Conservation (phyloP, 2,113 vertebrate species). For the Grantiella picta region DNA sequence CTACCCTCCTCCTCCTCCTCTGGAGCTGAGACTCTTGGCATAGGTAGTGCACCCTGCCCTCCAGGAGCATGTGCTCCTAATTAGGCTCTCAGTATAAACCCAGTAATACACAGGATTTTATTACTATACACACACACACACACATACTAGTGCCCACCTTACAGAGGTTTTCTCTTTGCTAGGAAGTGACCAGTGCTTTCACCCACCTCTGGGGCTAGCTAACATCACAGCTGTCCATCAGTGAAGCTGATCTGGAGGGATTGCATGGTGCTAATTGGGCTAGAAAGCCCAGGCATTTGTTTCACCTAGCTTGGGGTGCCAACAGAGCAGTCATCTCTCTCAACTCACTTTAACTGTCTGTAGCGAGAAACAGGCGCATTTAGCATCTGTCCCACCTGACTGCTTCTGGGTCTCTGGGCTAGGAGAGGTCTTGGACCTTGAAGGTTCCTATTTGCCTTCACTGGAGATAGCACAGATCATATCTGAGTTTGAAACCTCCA, state of each 20-base stretch:
- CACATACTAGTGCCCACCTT: accelerated
- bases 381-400: background rate
- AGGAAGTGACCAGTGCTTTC: background rate
- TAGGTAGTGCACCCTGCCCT: background rate
- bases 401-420: background rate
- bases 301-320: background rate
- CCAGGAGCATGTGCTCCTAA: background rate
- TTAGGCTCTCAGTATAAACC: background rate
- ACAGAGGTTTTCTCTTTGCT: background rate
- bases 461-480: background rate
- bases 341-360: background rate
- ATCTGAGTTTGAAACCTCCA: background rate
- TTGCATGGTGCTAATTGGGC: accelerated
- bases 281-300: background rate
- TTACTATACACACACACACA: background rate
- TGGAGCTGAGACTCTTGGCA: background rate
- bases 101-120: background rate
- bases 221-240: background rate
- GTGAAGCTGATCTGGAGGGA: background rate
- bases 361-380: background rate
- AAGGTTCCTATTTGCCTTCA: background rate
- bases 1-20: background rate
- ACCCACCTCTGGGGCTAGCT: background rate
- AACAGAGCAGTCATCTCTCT: background rate
- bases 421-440: background rate